A percentile compares a stretch with the other conserved stretches of the same genome.
These are phyloP conservation scores for Lethrus apterus DNA, from an alignment of 1,140 invertebrate genomes.

Conservation along the genomic window DNA sequence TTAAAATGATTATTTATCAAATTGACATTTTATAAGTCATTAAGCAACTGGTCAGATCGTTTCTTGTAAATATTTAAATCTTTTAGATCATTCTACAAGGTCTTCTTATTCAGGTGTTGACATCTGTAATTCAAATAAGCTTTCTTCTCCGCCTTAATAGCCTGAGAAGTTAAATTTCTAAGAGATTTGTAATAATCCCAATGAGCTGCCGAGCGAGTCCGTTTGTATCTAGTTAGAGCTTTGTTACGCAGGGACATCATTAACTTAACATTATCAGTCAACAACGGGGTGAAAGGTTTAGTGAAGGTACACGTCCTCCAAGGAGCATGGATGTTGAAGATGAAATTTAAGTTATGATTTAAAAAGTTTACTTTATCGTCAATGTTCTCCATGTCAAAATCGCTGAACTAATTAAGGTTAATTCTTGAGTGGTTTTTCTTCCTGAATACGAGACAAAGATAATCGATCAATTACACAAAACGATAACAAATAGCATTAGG, in stretches of 20 bases:
- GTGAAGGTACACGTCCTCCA: background rate
- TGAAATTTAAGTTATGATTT: background rate
- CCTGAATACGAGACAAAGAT: too few species aligned
- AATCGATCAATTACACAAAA: too few species aligned
- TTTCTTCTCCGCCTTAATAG: conserved; percentile 4
- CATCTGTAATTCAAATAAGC: too few species aligned
- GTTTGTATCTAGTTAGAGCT: background rate
- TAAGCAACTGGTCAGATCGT: too few species aligned
- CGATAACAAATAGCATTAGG: too few species aligned
- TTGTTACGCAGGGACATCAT: conserved; percentile 4
- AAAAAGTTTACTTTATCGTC: conserved; percentile 9
- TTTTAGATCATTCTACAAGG: too few species aligned
- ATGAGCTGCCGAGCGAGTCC: conserved; percentile 1
- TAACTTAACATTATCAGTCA: conserved; percentile 5
- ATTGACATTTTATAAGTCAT: too few species aligned
- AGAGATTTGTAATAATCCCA: conserved; percentile 6
- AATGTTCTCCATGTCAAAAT: conserved; percentile 3
- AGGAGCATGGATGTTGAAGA: conserved; percentile 8
- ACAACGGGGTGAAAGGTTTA: background rate
- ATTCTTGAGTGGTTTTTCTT: too few species aligned
- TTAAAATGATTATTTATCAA: too few species aligned
- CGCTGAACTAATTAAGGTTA: background rate
- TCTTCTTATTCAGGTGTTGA: too few species aligned
- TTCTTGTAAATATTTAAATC: too few species aligned
- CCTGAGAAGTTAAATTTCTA: conserved; percentile 1